A percentile compares a stretch with the other conserved stretches of the same genome.
These are phyloP conservation scores for Psammodynastes pulverulentus DNA, from an alignment of 2,113 vertebrate species.

Conservation along the genomic window DNA sequence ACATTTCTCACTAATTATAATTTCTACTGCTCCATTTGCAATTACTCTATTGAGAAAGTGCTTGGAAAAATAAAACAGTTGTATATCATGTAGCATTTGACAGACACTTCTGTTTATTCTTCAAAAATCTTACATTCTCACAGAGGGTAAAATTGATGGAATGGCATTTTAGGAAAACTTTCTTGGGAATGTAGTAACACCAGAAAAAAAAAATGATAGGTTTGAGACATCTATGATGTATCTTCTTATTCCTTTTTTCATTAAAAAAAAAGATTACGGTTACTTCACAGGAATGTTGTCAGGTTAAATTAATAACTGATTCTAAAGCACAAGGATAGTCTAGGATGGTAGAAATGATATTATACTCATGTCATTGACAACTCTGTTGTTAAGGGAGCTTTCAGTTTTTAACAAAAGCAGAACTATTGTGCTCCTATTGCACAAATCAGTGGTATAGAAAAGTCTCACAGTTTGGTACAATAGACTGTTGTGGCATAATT, in stretches of 20 bases:
- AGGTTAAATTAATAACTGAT: constrained; percentile 18
- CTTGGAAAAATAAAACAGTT: background rate
- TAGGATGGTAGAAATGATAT: constrained; percentile 1
- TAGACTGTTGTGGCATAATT: background rate
- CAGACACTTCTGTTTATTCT: background rate
- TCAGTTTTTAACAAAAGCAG: constrained; percentile 13
- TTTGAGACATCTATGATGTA: constrained; percentile 5
- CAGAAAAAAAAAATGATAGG: constrained; percentile 6
- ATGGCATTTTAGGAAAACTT: background rate
- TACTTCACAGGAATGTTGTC: constrained; percentile 5
- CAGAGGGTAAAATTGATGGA: background rate
- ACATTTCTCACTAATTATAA: background rate
- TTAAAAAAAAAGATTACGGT: background rate
- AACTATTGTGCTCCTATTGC: background rate
- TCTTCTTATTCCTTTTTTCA: background rate
- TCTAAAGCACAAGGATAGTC: background rate
- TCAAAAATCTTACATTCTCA: background rate
- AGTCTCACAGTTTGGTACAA: background rate
- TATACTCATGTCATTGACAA: background rate
- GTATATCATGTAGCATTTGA: background rate
- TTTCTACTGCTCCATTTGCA: background rate
- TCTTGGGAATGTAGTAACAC: background rate
- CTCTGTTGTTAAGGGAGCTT: constrained; percentile 1
- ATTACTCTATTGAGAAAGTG: background rate
- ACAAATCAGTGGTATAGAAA: background rate